phyloP scores from a whole-genome alignment of 2,113 vertebrate species.

The Passer domesticus region DNA sequence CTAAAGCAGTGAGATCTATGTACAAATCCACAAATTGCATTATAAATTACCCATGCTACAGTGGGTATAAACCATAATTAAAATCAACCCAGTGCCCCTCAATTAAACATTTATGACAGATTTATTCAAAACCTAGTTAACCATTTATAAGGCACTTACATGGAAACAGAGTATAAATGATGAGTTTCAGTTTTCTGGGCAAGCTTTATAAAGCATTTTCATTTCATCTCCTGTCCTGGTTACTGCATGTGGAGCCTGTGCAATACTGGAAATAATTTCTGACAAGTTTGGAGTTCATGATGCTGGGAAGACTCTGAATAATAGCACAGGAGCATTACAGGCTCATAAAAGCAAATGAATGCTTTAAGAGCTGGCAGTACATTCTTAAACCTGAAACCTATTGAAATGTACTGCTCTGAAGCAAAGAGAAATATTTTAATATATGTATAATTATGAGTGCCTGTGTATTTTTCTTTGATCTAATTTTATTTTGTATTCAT shows the following conservation, averaged over 20 bases:
- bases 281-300: neutral
- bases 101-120: conserved; percentile 2
- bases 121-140: conserved; percentile 4
- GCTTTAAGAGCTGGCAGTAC: neutral
- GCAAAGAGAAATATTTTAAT: neutral
- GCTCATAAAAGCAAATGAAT: neutral
- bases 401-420: neutral
- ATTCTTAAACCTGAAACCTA: neutral
- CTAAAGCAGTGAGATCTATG: neutral
- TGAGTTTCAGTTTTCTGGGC: neutral
- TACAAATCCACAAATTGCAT: neutral
- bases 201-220: neutral
- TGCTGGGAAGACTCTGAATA: neutral
- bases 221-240: neutral
- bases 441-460: neutral
- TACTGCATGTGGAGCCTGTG: neutral
- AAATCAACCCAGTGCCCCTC: conserved; percentile 11
- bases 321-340: neutral
- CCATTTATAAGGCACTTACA: neutral
- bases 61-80: conserved; percentile 34
- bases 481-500: neutral
- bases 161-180: neutral
- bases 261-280: neutral
- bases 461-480: neutral
- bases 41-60: conserved; percentile 12